Base-by-base conservation (phyloP, 2,797 vertebrate genomes). In the Hyperoplus immaculatus region DNA sequence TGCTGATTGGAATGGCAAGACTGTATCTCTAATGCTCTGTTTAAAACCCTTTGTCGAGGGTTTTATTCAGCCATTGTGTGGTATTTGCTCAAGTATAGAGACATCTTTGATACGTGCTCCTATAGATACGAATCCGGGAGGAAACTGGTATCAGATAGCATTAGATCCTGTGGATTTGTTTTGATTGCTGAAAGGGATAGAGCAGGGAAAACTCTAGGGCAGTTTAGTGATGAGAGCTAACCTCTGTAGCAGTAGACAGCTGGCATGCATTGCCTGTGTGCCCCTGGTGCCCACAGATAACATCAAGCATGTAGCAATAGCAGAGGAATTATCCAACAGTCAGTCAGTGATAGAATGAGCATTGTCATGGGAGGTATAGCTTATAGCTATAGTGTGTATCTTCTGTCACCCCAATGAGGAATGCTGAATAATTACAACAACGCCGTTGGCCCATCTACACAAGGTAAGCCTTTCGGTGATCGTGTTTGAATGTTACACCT, bases 1-100 rank as follows among this genome's bases (percentile, higher is more conserved):
- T 63, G 85, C 55, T 55, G 79, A 80, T 64, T 36, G 43, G 47
- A 70, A 21, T 13, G 15, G 21, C 29, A 29, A 29, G 29, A 59
- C 60, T 75, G 41, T 75, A 82, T 29, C 29, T 83, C 80, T 79
- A 78, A 81, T 78, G 62, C 53, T 11, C 70, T 38, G 29, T 68
- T 78, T 21, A 53, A 13, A 45, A 45, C 58, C 67, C 68, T 74
- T 69, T 69, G 49, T 65, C 53, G 64, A 67, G 58, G 42, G 80
- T 60, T 58, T 41, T 72, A 50, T 41, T 86, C 75, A 57, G 42
- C 2, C 1, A 62, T 63, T 4, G 39, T 68, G 67, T 81, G 65
- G 77, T 77, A 78, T 77, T 78, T 69, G 69, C 69, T 68, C 61
- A 80, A 65, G 76, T 80, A 29, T 29, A 75, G 57, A 84, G 69